Conservation (phyloP, 2,797 vertebrate genomes). For the Scarus forsteni region DNA sequence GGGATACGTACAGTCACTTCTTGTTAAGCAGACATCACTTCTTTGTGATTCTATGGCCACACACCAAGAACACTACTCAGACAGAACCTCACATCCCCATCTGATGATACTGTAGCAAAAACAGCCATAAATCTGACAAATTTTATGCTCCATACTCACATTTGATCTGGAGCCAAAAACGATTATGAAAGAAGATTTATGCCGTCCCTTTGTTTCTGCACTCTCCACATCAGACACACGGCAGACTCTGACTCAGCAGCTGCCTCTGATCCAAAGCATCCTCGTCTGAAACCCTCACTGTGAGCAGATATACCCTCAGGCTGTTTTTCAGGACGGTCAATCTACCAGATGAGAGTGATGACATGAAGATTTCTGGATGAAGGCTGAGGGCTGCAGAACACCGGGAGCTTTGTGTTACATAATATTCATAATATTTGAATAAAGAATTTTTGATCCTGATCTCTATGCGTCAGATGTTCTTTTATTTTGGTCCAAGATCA, state of each 20-base stretch:
- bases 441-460: too few relatives aligned
- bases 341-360: conserved; percentile 53
- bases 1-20: too few relatives aligned
- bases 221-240: conserved; percentile 34
- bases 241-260: conserved; percentile 50
- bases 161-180: conserved; percentile 35
- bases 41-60: background rate
- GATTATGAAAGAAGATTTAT: conserved; percentile 30
- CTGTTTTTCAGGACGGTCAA: conserved; percentile 51
- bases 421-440: background rate
- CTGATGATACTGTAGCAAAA: conserved; percentile 7
- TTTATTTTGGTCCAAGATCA: background rate
- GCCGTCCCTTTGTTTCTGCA: conserved; percentile 15
- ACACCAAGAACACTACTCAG: background rate
- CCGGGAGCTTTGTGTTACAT: conserved; percentile 8
- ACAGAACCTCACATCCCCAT: background rate
- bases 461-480: background rate
- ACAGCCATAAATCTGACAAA: conserved; percentile 10
- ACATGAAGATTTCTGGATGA: conserved; percentile 15
- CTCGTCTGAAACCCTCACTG: conserved; percentile 49
- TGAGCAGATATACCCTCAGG: conserved; percentile 52
- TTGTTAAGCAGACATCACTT: too few relatives aligned
- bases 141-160: conserved; percentile 5
- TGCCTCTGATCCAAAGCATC: conserved; percentile 60
- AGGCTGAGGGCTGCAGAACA: background rate